phyloP scores from a whole-genome alignment of 1,140 invertebrate genomes.

The Hirudo medicinalis region DNA sequence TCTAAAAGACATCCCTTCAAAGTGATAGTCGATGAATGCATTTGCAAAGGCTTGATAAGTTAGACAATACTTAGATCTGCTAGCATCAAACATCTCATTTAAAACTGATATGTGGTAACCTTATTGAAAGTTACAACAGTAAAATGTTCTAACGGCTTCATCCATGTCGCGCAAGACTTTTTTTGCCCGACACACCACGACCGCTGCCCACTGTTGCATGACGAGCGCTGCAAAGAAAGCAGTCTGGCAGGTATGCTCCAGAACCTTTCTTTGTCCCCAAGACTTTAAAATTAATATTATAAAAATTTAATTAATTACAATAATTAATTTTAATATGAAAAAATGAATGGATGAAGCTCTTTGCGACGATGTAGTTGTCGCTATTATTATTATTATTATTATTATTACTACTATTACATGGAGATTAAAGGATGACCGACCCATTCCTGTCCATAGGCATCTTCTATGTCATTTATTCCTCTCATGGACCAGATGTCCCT shows the following conservation, averaged over 20 bases:
- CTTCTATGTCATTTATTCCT: slow-evolving; percentile 47
- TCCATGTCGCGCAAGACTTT: slow-evolving; percentile 36
- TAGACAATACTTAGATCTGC: too few species aligned
- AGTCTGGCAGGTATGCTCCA: slow-evolving; percentile 94
- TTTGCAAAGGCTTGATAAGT: too few species aligned
- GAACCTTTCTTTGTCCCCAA: slow-evolving; percentile 78
- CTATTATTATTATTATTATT: neutral
- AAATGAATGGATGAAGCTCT: neutral
- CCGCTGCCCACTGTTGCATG: slow-evolving; percentile 93
- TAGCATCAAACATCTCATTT: too few species aligned
- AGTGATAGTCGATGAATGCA: too few species aligned
- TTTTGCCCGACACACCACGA: slow-evolving; percentile 96
- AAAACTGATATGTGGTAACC: neutral
- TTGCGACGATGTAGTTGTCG: too few species aligned
- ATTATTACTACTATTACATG: neutral
- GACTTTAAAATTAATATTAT: slow-evolving; percentile 39
- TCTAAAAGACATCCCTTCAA: too few species aligned
- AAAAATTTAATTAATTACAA: too few species aligned
- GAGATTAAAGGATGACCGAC: slow-evolving; percentile 45
- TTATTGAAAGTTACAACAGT: neutral
- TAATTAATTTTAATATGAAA: slow-evolving; percentile 26
- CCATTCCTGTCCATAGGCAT: slow-evolving; percentile 53
- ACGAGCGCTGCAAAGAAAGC: slow-evolving; percentile 97
- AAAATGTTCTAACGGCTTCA: slow-evolving; percentile 35
- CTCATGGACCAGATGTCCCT: slow-evolving; percentile 46